phyloP scores from a whole-genome alignment of 2,113 vertebrate genomes.

The Leptodactylus fuscus region DNA sequence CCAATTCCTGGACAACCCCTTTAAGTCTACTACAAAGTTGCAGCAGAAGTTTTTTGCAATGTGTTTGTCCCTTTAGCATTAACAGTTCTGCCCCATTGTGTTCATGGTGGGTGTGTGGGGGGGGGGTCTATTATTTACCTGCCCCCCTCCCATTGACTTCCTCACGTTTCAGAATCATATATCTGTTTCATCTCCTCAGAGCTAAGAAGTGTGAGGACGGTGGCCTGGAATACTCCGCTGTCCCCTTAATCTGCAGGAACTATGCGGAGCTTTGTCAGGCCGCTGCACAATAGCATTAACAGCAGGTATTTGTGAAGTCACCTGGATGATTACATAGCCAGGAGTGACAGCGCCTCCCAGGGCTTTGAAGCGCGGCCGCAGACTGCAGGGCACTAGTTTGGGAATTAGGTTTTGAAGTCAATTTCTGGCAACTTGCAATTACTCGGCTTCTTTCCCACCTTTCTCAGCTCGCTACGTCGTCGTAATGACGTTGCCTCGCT shows the following conservation, averaged over 20 bases:
- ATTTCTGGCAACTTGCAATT: conserved; percentile 43
- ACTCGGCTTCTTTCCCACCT: conserved; percentile 40
- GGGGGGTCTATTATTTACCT: not conserved
- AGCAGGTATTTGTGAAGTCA: conserved; percentile 58
- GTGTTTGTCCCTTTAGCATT: too few species aligned
- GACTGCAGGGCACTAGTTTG: conserved; percentile 29
- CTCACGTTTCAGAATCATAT: conserved; percentile 49
- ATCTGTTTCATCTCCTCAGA: conserved; percentile 49
- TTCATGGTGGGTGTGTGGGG: not conserved
- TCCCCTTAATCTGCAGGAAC: conserved; percentile 52
- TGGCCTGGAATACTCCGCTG: conserved; percentile 36
- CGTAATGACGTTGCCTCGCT: not conserved
- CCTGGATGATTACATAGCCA: conserved; percentile 53
- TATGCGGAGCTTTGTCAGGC: conserved; percentile 49
- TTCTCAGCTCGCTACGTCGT: not conserved
- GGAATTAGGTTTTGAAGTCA: conserved; percentile 50
- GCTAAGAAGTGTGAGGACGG: conserved; percentile 32
- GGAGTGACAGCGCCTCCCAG: conserved; percentile 51
- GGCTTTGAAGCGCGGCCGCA: conserved; percentile 40
- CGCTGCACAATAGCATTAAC: conserved; percentile 50
- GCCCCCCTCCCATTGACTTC: not conserved
- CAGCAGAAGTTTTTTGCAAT: too few species aligned
- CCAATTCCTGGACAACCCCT: too few species aligned
- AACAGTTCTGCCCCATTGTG: not conserved
- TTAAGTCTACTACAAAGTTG: not conserved